phyloP scores from a whole-genome alignment of 30 jellyfish, hydroid and myxozoan species.

The Chrysaora quinquecirrha region DNA sequence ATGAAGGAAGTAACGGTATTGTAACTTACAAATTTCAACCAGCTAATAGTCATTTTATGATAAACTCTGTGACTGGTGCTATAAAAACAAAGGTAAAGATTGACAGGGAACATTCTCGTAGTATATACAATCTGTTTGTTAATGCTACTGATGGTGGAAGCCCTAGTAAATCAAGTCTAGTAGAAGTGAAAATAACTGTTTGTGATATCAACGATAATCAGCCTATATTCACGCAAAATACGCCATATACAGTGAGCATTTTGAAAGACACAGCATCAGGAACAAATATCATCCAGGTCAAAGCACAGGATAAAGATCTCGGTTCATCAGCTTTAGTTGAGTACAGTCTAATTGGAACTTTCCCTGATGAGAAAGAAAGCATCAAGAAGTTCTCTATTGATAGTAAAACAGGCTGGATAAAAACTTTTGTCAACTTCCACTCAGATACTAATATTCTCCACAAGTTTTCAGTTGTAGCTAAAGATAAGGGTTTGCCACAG shows the following conservation, averaged over 20 bases:
- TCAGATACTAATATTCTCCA: constrained; percentile 11
- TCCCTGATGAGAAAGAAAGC: constrained; percentile 30
- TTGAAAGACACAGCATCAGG: constrained; percentile 27
- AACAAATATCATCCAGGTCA: constrained; percentile 52
- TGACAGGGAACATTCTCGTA: constrained; percentile 79
- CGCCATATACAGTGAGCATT: constrained; percentile 81
- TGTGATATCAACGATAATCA: constrained; percentile 85
- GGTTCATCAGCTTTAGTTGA: constrained; percentile 44
- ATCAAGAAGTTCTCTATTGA: constrained; percentile 52
- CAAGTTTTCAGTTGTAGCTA: constrained; percentile 69
- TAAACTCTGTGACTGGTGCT: constrained; percentile 70
- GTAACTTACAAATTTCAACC: constrained; percentile 69
- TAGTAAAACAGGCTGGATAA: constrained; percentile 70
- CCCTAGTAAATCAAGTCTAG: constrained; percentile 57
- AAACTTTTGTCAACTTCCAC: constrained; percentile 18
- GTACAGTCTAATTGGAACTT: constrained; percentile 60
- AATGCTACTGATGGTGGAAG: constrained; percentile 90
- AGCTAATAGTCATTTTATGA: constrained; percentile 52
- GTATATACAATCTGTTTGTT: constrained; percentile 51
- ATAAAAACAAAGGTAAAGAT: constrained; percentile 65
- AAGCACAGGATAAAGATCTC: constrained; percentile 89
- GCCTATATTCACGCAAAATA: constrained; percentile 74
- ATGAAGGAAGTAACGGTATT: constrained; percentile 84
- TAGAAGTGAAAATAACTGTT: constrained; percentile 54
- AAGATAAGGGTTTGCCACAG: constrained; percentile 70